Base-by-base conservation (phyloP, 2,888 invertebrate species). In the Girardia tigrina region DNA sequence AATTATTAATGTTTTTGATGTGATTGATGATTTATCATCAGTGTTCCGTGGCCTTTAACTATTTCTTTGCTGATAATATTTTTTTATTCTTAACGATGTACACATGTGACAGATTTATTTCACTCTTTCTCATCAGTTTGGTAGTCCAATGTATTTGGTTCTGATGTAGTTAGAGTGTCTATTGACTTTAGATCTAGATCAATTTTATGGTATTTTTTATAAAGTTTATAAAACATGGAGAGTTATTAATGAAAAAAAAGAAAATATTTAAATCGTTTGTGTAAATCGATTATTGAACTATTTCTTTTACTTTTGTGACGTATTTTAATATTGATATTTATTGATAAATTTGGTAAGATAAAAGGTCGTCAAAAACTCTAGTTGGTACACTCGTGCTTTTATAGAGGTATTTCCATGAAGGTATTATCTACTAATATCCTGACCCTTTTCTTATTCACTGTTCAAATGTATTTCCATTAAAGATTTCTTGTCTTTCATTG, bases 131-230 rank as follows among this genome's bases (percentile, higher is more conserved):
- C 56, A 2, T n/a, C 56, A 20, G n/a, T 6, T n/a, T 16, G 56
- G n/a, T 36, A 8, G 36, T 8, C 16, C n/a, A n/a, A n/a, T n/a
- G n/a, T 36, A 23, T 56, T 56, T 56, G n/a, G 56, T 56, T 23
- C 4, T 20, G 4, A n/a, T 56, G 8, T 56, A 20, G 56, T 56
- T 56, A n/a, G 56, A 56, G n/a, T 56, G 56, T n/a, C n/a, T 56
- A 56, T 56, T 56, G n/a, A 56, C 56, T 56, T 56, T 56, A 56
- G 56, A 56, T 56, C 56, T 56, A 56, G 56, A 56, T 56, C 23
- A 56, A 56, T 56, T 36, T 56, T 56, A 56, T n/a, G 56, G 56
- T 56, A 56, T 56, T 56, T 56, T 56, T 56, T 56, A 56, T 56
- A 56, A 56, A 4, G 23, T 56, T 56, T 56, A 56, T 56, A 16